Base-by-base conservation (phyloP, 2,888 invertebrate genomes). In the Amblyjoppa fuscipennis region DNA sequence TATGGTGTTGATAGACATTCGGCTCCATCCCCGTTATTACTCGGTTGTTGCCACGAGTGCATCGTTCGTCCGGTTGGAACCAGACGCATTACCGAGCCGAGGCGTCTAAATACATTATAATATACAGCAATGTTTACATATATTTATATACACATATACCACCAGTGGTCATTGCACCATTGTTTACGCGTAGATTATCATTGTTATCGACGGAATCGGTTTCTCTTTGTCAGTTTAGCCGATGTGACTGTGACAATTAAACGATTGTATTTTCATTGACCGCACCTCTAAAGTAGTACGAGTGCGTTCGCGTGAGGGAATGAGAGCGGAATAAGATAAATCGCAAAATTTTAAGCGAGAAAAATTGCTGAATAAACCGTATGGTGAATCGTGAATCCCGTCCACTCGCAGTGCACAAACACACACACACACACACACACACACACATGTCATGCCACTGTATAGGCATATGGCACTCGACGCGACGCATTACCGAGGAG, bases 161-260 rank as follows among this genome's bases (percentile, higher is more conserved):
- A 13, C 80, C 76, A 76, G 49, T 78, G 88, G 88, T 88, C 90
- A 73, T 86, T 89, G 88, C 85, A 87, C 89, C 87, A 89, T 90
- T 90, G 89, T 89, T 89, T 87, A 87, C 79, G 75, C 87, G 68
- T 77, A 85, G 87, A 88, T 88, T 89, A 86, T 89, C 89, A 89
- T 89, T 88, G 85, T 88, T 85, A 81, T 31, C 84, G 80, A 76
- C 88, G 41, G 75, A 20, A 68, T 81, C 77, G 68, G 88, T 88
- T 88, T 75, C 78, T 70, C 86, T 86, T 88, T 85, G 86, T 83
- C 75, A 81, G 41, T 84, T 81, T 70, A 64, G 74, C 85, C 86
- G 87, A 76, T 85, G 70, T 79, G 77, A 85, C 38, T 85, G 81
- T 88, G 88, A 88, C 88, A 88, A 88, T 88, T 86, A 84, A 82